These are phyloP conservation scores for Drosophila lowei DNA, from an alignment of 1,140 invertebrate species.

Conservation along the genomic window DNA sequence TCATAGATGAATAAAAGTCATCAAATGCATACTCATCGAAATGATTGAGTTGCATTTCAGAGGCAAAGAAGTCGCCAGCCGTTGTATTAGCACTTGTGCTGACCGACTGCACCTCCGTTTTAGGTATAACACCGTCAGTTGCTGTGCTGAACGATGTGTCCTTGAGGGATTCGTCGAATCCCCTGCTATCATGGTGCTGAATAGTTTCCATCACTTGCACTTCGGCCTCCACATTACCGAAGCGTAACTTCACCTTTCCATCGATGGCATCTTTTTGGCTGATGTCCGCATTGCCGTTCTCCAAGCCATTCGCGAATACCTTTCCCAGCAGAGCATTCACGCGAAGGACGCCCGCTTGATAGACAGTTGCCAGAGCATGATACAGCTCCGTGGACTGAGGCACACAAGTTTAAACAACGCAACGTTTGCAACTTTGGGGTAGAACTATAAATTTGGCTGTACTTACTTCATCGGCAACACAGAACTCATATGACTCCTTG, in stretches of 20 bases:
- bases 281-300: slow-evolving; percentile 26
- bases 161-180: slow-evolving; percentile 32
- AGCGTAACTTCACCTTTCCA: slow-evolving; percentile 41
- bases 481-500: slow-evolving; percentile 36
- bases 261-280: slow-evolving; percentile 16
- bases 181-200: slow-evolving; percentile 42
- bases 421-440: no score
- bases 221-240: slow-evolving; percentile 48
- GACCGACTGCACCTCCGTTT: slow-evolving; percentile 36
- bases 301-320: slow-evolving; percentile 40
- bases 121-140: slow-evolving; percentile 46
- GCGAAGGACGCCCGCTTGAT: slow-evolving; percentile 40
- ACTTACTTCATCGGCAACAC: slow-evolving; percentile 46
- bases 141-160: slow-evolving; percentile 3
- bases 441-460: no score
- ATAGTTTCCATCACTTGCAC: background rate
- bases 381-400: slow-evolving; percentile 52
- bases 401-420: background rate
- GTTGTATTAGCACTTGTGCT: slow-evolving; percentile 42
- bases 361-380: slow-evolving; percentile 54
- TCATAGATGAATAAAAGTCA: slow-evolving; percentile 60
- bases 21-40: slow-evolving; percentile 58
- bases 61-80: slow-evolving; percentile 43
- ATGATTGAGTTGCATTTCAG: slow-evolving; percentile 52
- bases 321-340: slow-evolving; percentile 41